A percentile compares a stretch with the other conserved stretches of the same genome.
Evolutionary conservation across 2,888 invertebrate genomes (phyloP).

Genomic region (Leptinotarsa haldemani): DNA sequence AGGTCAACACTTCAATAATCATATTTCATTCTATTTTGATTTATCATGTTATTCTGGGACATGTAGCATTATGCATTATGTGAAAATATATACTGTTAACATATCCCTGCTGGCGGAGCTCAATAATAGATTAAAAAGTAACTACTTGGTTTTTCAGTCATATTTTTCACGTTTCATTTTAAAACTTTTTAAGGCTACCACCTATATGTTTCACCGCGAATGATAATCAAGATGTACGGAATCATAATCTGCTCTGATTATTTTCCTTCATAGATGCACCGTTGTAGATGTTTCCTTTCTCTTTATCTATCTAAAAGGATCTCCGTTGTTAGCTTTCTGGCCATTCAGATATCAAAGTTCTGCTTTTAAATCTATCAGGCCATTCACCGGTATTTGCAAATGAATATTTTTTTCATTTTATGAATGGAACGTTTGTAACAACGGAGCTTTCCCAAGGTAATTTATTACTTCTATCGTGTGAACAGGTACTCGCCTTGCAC

Average conservation of each 20-base stretch:
- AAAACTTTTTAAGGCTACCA: not conserved
- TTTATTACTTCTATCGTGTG: not conserved
- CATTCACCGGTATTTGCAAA: constrained; percentile 8
- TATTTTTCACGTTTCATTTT: not conserved
- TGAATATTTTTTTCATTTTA: constrained; percentile 4
- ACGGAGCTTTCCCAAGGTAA: constrained; percentile 7
- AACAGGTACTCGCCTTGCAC: not conserved
- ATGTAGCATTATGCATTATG: not conserved
- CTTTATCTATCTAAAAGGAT: not conserved
- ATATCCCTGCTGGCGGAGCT: not conserved
- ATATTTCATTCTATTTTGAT: not conserved
- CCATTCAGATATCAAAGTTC: not conserved
- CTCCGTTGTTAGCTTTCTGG: not conserved
- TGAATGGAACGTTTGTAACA: not conserved
- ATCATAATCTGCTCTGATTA: constrained; percentile 21
- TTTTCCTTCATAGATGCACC: constrained; percentile 21
- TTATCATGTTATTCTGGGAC: not conserved
- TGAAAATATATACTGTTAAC: not conserved
- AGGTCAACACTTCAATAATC: not conserved
- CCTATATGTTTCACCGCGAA: not conserved
- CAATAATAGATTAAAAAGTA: too few species aligned
- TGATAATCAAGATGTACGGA: constrained; percentile 18
- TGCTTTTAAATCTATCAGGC: constrained; percentile 2
- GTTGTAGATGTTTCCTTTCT: constrained; percentile 15
- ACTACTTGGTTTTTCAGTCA: too few species aligned